Conservation (phyloP, 2,888 invertebrate genomes). For the Apodemia duryi region DNA sequence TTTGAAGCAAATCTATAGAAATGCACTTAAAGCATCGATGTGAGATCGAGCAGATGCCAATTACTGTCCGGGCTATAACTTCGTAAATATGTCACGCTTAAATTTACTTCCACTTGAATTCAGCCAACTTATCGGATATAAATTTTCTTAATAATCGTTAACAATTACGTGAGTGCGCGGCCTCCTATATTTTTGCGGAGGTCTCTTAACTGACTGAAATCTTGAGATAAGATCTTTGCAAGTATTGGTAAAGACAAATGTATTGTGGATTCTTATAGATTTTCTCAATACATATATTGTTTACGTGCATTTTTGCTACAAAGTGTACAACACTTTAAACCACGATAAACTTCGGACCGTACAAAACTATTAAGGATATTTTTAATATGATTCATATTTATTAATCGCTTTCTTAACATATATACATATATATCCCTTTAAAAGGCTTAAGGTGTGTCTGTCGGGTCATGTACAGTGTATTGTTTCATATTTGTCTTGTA, state of each 20-base stretch:
- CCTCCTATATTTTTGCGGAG: constrained; percentile 54
- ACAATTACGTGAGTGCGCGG: constrained; percentile 64
- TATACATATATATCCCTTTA: too few relatives aligned
- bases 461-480: too few relatives aligned
- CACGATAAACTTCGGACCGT: too few relatives aligned
- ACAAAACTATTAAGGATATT: too few relatives aligned
- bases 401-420: too few relatives aligned
- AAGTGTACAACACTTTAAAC: too few relatives aligned
- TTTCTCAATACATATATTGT: constrained; percentile 25
- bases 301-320: too few relatives aligned
- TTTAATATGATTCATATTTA: too few relatives aligned
- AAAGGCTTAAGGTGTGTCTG: too few relatives aligned
- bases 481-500: too few relatives aligned
- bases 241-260: not conserved
- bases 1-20: constrained; percentile 17
- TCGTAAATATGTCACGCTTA: constrained; percentile 55
- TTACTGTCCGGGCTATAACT: constrained; percentile 36
- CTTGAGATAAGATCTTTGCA: constrained; percentile 41
- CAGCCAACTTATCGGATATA: constrained; percentile 69
- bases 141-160: constrained; percentile 70
- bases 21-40: constrained; percentile 13
- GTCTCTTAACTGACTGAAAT: constrained; percentile 37
- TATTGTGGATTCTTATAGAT: not conserved
- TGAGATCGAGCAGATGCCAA: constrained; percentile 27
- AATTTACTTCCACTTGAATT: constrained; percentile 56